Evolutionary conservation across 1,140 invertebrate genomes (phyloP).

Genomic region (Campodea augens): DNA sequence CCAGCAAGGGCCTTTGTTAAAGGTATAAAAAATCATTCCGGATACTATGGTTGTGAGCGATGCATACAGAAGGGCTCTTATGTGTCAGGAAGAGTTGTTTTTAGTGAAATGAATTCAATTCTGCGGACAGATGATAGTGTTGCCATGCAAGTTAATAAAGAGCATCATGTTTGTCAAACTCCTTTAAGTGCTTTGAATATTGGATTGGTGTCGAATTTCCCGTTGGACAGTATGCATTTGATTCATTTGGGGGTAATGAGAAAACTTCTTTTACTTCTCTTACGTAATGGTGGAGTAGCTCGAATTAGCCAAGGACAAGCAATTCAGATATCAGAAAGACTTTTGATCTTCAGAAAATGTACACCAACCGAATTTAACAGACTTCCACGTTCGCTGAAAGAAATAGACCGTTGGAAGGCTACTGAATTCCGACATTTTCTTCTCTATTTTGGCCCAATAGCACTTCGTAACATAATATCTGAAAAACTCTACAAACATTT

Average conservation of each 20-base stretch:
- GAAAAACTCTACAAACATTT: conserved; percentile 4
- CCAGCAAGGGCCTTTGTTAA: conserved; percentile 4
- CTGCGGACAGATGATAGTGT: not conserved
- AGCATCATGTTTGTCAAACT: not conserved
- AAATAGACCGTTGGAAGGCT: conserved; percentile 18
- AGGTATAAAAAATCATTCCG: conserved; percentile 4
- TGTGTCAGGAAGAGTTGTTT: conserved; percentile 7
- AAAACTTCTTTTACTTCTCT: conserved; percentile 19
- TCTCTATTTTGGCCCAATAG: conserved; percentile 23
- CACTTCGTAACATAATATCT: conserved; percentile 11
- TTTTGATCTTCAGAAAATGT: conserved; percentile 9
- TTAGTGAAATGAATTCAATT: not conserved
- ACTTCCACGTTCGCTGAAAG: conserved; percentile 14
- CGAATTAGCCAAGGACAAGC: not conserved
- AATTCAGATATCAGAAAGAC: conserved; percentile 6
- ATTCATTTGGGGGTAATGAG: conserved; percentile 23
- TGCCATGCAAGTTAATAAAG: not conserved
- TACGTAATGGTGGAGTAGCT: conserved; percentile 6
- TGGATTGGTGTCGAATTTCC: conserved; percentile 19
- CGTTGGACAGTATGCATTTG: conserved; percentile 24
- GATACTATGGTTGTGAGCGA: not conserved
- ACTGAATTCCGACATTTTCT: conserved; percentile 23
- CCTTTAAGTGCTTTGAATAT: conserved; percentile 8
- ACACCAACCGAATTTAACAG: conserved; percentile 16
- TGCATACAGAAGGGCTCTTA: not conserved